Base-by-base conservation (phyloP, 2,888 invertebrate species). In the Eupithecia dodoneata region DNA sequence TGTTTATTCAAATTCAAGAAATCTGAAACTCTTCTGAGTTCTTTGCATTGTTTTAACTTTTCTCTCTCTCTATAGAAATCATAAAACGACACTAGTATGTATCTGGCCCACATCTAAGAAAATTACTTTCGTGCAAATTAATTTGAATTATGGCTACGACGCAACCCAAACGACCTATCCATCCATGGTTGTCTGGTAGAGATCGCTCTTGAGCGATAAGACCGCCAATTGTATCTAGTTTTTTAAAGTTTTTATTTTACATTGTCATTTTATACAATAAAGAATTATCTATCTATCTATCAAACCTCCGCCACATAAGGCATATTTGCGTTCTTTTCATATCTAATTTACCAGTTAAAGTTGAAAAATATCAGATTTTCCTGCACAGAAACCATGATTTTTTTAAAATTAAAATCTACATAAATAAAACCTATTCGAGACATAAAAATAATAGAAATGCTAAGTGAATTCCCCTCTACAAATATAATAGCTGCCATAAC, bases 401-500 rank as follows among this genome's bases (percentile, higher is more conserved):
- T n/a, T n/a, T n/a, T 30, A 30, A 30, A 30, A 30, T 30, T 30
- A 30, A 30, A 30, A 30, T 1, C 30, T 30, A 30, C 30, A 1
- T 59, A 59, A 59, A 59, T 59, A 59, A 18, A 59, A n/a, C 18
- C 55, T 9, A 4, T 63, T 30, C 9, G 9, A 63, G 4, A 42
- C 66, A 72, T 74, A 74, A 74, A 55, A 65, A 18, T 52, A 4
- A 75, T 71, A 44, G 47, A 49, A 67, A 71, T 59, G 49, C 49
- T 65, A 75, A 76, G 73, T 80, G 71, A 76, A 59, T 74, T 72
- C 71, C 44, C 59, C 75, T 76, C 42, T 45, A 71, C 55, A 76
- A 78, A 73, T 76, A 74, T 72, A 72, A 78, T 72, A 63, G 67
- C 71, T 65, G 74, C 71, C 78, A 72, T 76, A 75, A 78, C 69